phyloP scores from a whole-genome alignment of 2,797 vertebrate species.

The Labeo calbasu region DNA sequence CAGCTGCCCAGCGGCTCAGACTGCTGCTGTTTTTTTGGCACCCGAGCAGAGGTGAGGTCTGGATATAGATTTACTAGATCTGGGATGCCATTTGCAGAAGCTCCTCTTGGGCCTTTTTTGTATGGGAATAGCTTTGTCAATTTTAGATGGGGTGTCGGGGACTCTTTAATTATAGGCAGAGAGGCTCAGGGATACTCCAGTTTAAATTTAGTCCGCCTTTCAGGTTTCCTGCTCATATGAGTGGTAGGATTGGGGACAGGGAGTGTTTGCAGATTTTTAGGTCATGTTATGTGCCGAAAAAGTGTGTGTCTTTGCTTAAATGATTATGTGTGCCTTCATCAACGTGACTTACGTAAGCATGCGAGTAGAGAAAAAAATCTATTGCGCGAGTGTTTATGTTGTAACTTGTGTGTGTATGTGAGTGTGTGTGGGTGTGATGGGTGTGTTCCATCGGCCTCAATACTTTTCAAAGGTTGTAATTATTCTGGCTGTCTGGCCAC shows the following conservation, averaged over 20 bases:
- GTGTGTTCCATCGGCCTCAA: conserved; percentile 57
- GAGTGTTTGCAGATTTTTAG: neutral
- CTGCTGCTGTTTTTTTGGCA: conserved; percentile 34
- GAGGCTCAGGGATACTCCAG: conserved; percentile 32
- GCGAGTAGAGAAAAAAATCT: neutral
- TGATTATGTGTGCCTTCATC: conserved; percentile 6
- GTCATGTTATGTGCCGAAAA: neutral
- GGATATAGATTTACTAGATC: conserved; percentile 53
- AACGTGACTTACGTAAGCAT: neutral
- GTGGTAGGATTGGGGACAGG: neutral
- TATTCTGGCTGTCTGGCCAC: conserved; percentile 60
- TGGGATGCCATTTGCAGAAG: conserved; percentile 45
- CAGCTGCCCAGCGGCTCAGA: conserved; percentile 42
- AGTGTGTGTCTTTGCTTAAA: neutral
- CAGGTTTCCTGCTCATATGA: conserved; percentile 8
- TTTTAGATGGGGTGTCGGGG: conserved; percentile 49
- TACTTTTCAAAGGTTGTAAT: conserved; percentile 61
- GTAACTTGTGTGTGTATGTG: conserved; percentile 12
- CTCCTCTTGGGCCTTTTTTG: conserved; percentile 30
- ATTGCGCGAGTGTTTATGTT: neutral
- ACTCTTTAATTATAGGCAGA: conserved; percentile 51
- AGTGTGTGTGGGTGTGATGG: conserved; percentile 49
- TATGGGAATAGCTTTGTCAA: conserved; percentile 50
- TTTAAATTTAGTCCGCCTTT: conserved; percentile 32
- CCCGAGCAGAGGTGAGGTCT: conserved; percentile 31